phyloP scores from a whole-genome alignment of 2,888 invertebrate genomes.

The Cosmopolites sordidus region DNA sequence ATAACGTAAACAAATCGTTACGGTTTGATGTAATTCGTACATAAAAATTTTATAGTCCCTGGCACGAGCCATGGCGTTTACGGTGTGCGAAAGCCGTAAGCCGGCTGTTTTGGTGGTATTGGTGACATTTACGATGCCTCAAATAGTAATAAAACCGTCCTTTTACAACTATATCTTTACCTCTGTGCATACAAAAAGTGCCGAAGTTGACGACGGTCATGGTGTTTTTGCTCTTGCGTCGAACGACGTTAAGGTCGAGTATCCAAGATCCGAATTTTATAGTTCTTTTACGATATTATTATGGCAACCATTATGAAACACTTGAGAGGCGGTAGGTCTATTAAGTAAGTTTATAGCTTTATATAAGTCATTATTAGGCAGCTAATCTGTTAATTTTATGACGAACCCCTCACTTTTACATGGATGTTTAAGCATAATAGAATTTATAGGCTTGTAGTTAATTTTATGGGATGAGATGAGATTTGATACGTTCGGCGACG shows the following conservation, averaged over 20 bases:
- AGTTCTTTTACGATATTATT: conserved; percentile 47
- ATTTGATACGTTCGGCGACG: no score
- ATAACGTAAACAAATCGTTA: conserved; percentile 39
- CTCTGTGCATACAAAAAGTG: conserved; percentile 38
- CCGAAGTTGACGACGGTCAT: conserved; percentile 27
- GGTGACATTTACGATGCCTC: conserved; percentile 57
- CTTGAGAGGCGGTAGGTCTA: conserved; percentile 37
- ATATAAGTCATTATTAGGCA: conserved; percentile 35
- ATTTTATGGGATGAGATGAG: conserved; percentile 6
- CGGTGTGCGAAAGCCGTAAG: conserved; percentile 40
- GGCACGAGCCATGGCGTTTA: conserved; percentile 39
- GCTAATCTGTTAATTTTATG: conserved; percentile 35
- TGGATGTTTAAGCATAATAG: conserved; percentile 17
- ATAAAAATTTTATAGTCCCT: conserved; percentile 39
- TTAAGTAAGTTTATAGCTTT: conserved; percentile 35
- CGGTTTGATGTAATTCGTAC: conserved; percentile 35
- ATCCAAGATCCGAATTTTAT: conserved; percentile 43
- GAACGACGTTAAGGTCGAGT: conserved; percentile 33
- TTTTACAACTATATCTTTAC: conserved; percentile 49
- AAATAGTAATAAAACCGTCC: conserved; percentile 56
- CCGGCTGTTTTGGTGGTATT: conserved; percentile 28
- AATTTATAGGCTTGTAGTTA: conserved; percentile 12
- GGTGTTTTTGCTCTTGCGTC: conserved; percentile 3
- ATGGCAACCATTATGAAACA: conserved; percentile 45
- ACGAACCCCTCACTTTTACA: conserved; percentile 23